phyloP scores from a whole-genome alignment of 2,113 vertebrate genomes.

The Turnix velox region DNA sequence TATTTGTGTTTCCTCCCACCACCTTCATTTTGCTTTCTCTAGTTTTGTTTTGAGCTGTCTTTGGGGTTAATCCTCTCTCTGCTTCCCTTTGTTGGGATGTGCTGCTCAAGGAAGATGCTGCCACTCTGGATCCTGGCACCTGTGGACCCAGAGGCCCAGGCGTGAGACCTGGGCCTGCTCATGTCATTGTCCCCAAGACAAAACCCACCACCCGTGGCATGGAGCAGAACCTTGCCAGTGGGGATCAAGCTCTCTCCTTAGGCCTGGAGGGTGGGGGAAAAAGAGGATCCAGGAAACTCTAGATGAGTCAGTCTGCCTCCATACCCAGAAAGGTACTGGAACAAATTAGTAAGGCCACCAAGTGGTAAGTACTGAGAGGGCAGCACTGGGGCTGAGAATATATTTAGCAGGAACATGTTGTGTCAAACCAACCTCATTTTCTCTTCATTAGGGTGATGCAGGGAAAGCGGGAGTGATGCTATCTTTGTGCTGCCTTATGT shows the following conservation, averaged over 20 bases:
- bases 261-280: fast-evolving
- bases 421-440: not conserved
- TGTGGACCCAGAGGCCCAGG: not conserved
- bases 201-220: not conserved
- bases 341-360: constrained; percentile 20
- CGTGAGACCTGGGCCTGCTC: not conserved
- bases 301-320: not conserved
- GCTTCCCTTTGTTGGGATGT: not conserved
- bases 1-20: not conserved
- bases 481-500: not conserved
- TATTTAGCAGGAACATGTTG: not conserved
- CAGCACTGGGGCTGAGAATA: not conserved
- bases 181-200: not conserved
- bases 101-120: not conserved
- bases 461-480: not conserved
- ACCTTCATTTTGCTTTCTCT: constrained; percentile 35
- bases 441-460: not conserved
- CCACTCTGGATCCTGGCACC: not conserved
- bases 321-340: not conserved
- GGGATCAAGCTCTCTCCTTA: fast-evolving
- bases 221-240: not conserved
- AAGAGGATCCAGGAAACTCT: not conserved
- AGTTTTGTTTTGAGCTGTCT: constrained; percentile 53
- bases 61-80: not conserved
- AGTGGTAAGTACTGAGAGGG: not conserved